A percentile compares a stretch with the other conserved stretches of the same genome.
Evolutionary conservation across 2,797 vertebrate genomes (phyloP).

Genomic region (Pangasius macronema): DNA sequence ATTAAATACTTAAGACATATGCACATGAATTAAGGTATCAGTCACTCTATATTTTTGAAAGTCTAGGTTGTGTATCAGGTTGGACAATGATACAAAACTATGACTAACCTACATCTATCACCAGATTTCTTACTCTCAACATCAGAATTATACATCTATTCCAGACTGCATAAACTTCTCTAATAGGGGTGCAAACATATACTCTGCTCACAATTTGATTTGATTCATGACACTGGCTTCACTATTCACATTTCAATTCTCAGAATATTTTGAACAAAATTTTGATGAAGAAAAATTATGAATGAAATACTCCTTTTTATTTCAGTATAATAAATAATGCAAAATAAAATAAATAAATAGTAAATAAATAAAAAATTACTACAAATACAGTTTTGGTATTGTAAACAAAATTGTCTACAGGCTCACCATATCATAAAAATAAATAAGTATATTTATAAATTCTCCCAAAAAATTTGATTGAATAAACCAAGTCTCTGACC

Average conservation of each 20-base stretch:
- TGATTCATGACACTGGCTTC: background rate
- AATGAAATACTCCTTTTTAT: background rate
- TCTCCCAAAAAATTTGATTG: background rate
- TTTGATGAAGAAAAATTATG: background rate
- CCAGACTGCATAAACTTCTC: background rate
- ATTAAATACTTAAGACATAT: conserved; percentile 57
- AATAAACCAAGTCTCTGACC: background rate
- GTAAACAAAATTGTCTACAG: background rate
- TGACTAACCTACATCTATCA: background rate
- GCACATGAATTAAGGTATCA: conserved; percentile 45
- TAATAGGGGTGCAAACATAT: background rate
- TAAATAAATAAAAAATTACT: background rate
- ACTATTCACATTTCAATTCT: too few species aligned
- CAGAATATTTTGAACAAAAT: background rate
- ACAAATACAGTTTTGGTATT: background rate
- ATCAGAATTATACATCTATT: background rate
- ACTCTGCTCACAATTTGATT: background rate
- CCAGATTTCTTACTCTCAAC: background rate
- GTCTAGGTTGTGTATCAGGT: background rate
- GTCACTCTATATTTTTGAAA: conserved; percentile 10
- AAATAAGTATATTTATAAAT: background rate
- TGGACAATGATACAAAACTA: background rate
- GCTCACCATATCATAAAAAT: background rate
- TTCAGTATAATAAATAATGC: background rate
- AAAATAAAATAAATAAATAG: too few species aligned